Conservation (phyloP, 2,113 vertebrate species). For the Bubo scandiacus region DNA sequence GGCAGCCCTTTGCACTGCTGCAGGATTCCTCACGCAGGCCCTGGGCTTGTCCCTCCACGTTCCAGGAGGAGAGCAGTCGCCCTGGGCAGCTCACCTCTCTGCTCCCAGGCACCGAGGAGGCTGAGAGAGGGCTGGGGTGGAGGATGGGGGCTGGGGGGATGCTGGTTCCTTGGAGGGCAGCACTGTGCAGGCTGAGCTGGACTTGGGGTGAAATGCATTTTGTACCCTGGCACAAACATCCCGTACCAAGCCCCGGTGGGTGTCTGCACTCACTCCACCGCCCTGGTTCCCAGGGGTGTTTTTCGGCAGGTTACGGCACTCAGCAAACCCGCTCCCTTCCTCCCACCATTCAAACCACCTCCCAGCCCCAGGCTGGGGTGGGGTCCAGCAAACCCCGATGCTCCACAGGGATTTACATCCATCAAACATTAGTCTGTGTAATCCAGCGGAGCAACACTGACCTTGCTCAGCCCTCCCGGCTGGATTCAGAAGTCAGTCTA, state of each 20-base stretch:
- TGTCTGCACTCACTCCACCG: rapidly evolving
- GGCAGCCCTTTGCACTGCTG: background rate
- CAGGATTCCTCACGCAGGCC: background rate
- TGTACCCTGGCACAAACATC: background rate
- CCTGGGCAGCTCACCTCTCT: background rate
- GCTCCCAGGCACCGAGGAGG: background rate
- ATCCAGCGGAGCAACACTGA: rapidly evolving
- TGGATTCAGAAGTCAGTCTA: background rate
- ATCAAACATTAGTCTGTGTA: background rate
- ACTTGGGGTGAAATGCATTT: background rate
- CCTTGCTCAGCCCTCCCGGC: background rate
- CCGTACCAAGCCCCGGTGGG: background rate
- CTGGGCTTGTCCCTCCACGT: rapidly evolving
- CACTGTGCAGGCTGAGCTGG: background rate
- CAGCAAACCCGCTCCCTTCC: background rate
- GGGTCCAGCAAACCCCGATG: background rate
- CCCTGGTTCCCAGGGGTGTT: background rate
- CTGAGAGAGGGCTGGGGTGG: background rate
- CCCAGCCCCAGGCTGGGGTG: background rate
- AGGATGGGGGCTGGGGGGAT: background rate
- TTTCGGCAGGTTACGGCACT: background rate
- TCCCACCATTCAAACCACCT: background rate
- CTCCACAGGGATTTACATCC: background rate
- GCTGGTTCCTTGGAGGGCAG: background rate
- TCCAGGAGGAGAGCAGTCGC: no score